Percentiles rank a stretch among this genome's conserved stretches.
These are phyloP conservation scores for Ptycholaimellus sp. DNA, from an alignment of 2,888 invertebrate species.

Conservation along the genomic window DNA sequence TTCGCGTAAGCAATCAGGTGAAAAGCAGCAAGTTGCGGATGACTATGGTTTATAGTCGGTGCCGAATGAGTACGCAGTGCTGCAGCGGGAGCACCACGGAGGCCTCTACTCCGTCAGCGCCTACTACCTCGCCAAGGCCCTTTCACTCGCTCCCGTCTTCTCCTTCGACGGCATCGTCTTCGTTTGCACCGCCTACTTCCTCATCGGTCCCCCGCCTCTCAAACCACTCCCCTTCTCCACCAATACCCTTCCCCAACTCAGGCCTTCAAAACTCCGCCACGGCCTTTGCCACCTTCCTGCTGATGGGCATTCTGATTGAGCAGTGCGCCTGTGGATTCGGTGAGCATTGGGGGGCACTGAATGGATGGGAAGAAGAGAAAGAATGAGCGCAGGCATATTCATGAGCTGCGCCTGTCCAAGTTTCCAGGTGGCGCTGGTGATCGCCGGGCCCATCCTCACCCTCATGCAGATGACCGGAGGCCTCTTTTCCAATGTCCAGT, in stretches of 20 bases:
- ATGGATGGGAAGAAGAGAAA: too few species aligned
- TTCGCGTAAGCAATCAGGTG: slow-evolving; percentile 70
- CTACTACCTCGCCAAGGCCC: slow-evolving; percentile 15
- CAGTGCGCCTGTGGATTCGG: slow-evolving; percentile 5
- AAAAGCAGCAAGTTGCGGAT: too few species aligned
- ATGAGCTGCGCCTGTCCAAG: too few species aligned
- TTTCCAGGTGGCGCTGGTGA: slow-evolving; percentile 3
- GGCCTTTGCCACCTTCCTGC: too few species aligned
- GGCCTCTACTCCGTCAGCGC: slow-evolving; percentile 53
- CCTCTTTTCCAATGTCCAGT: slow-evolving; percentile 8
- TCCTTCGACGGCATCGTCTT: slow-evolving; percentile 57
- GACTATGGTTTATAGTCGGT: too few species aligned
- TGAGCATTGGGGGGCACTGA: too few species aligned
- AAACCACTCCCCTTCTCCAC: too few species aligned
- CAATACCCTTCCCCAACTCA: slow-evolving; percentile 2
- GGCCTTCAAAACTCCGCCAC: background rate
- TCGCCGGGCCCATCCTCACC: slow-evolving; percentile 19
- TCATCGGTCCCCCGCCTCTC: too few species aligned
- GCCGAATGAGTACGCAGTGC: slow-evolving; percentile 59
- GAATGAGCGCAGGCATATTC: too few species aligned
- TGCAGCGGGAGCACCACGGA: slow-evolving; percentile 59
- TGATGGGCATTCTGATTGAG: slow-evolving; percentile 1
- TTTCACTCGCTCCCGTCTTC: slow-evolving; percentile 44
- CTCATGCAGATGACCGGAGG: slow-evolving; percentile 22
- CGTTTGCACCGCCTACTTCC: slow-evolving; percentile 55